phyloP scores from a whole-genome alignment of 2,888 invertebrate species.

The Scaptomyza tumidula region DNA sequence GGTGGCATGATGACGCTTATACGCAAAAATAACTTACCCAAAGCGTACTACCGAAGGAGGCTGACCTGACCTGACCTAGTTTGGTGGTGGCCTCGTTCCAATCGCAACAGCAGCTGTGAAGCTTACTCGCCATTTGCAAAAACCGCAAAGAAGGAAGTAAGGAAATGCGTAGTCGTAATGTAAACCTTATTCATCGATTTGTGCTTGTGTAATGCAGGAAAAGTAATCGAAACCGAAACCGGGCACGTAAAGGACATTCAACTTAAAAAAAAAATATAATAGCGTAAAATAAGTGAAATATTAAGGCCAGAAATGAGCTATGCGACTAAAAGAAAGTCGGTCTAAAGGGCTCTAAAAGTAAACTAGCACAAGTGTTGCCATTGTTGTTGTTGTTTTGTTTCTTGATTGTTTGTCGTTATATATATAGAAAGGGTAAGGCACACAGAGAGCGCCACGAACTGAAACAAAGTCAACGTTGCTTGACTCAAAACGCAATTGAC shows the following conservation, averaged over 20 bases:
- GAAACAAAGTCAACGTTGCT: constrained; percentile 30
- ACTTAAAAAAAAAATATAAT: constrained; percentile 31
- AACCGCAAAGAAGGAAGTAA: constrained; percentile 17
- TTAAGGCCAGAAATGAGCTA: constrained; percentile 18
- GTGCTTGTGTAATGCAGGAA: constrained; percentile 20
- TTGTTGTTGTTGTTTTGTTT: constrained; percentile 10
- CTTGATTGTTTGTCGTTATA: constrained; percentile 15
- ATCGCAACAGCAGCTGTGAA: not conserved
- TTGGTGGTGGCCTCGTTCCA: constrained; percentile 46
- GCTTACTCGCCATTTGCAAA: constrained; percentile 14
- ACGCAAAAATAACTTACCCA: constrained; percentile 11
- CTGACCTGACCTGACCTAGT: constrained; percentile 65
- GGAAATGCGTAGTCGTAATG: constrained; percentile 55
- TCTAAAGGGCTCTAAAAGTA: constrained; percentile 26
- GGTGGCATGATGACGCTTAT: constrained; percentile 64
- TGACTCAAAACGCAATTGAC: constrained; percentile 57
- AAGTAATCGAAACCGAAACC: not conserved
- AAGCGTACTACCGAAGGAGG: constrained; percentile 1
- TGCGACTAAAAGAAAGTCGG: constrained; percentile 38
- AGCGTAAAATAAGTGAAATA: constrained; percentile 16
- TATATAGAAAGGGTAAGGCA: constrained; percentile 36
- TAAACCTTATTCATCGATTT: constrained; percentile 66
- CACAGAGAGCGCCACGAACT: constrained; percentile 7
- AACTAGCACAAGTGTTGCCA: constrained; percentile 54
- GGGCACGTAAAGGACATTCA: constrained; percentile 65